Evolutionary conservation across 2,888 invertebrate genomes (phyloP).

Genomic region (Calephelis perditalis): DNA sequence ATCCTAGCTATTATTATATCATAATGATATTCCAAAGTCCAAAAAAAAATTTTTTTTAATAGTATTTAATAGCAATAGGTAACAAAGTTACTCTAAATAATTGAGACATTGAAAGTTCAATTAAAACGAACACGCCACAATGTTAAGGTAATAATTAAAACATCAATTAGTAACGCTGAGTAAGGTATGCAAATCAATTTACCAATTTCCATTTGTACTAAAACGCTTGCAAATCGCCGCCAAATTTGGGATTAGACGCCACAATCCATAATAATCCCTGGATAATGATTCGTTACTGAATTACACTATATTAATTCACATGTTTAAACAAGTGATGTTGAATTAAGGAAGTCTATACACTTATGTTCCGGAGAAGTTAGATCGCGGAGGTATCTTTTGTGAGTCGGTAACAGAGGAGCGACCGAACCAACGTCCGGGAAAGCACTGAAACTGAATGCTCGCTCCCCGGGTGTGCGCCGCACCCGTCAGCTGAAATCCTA

Average conservation of each 20-base stretch:
- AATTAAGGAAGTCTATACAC: conserved; percentile 36
- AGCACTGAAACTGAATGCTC: conserved; percentile 39
- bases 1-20: too few relatives aligned
- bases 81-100: too few relatives aligned
- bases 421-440: conserved; percentile 44
- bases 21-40: too few relatives aligned
- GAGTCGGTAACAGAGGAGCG: conserved; percentile 28
- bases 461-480: conserved; percentile 36
- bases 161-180: not conserved
- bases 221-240: conserved; percentile 6
- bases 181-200: conserved; percentile 14
- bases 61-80: too few relatives aligned
- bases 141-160: too few relatives aligned
- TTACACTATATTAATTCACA: conserved; percentile 43
- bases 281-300: not conserved
- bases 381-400: conserved; percentile 24
- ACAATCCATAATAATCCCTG: conserved; percentile 2
- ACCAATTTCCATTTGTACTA: conserved; percentile 14
- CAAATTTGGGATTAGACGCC: conserved; percentile 2
- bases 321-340: conserved; percentile 35
- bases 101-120: too few relatives aligned
- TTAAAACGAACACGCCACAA: too few relatives aligned
- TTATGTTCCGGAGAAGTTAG: conserved; percentile 39
- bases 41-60: too few relatives aligned
- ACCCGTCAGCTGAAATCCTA: conserved; percentile 35